phyloP scores from a whole-genome alignment of 1,140 invertebrate genomes.

The Brachionus sp. region DNA sequence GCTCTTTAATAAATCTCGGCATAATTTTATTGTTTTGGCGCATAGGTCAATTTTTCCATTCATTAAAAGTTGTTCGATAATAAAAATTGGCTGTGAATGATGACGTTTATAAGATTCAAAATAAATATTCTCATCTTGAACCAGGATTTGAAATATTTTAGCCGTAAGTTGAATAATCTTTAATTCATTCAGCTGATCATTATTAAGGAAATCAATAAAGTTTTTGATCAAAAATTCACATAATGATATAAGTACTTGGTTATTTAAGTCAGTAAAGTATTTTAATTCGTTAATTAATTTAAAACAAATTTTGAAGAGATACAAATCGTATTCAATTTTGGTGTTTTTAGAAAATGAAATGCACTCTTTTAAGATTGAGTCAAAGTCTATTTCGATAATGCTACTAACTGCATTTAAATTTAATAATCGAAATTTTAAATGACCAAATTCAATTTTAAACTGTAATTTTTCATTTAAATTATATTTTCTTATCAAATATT shows the following conservation, averaged over 20 bases:
- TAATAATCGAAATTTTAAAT: conserved; percentile 23
- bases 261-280: conserved; percentile 30
- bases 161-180: conserved; percentile 16
- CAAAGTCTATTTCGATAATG: conserved; percentile 31
- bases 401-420: conserved; percentile 23
- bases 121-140: conserved; percentile 7
- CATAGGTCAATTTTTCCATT: conserved; percentile 54
- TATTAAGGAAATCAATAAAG: background rate
- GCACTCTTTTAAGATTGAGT: conserved; percentile 28
- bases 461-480: background rate
- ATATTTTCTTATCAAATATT: conserved; percentile 21
- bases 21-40: conserved; percentile 31
- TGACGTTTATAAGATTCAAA: conserved; percentile 52
- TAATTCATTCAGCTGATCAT: background rate
- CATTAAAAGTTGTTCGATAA: conserved; percentile 58
- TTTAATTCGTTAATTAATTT: conserved; percentile 21
- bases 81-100: conserved; percentile 52
- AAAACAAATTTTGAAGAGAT: background rate
- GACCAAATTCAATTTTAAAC: conserved; percentile 42
- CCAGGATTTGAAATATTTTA: conserved; percentile 24
- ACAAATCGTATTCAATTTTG: background rate
- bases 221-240: conserved; percentile 32
- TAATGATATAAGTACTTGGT: conserved; percentile 23
- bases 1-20: conserved; percentile 29
- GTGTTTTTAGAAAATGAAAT: background rate